These are phyloP conservation scores for Budorcas taxicolor DNA, from an alignment of 2,113 vertebrate species.

Conservation along the genomic window DNA sequence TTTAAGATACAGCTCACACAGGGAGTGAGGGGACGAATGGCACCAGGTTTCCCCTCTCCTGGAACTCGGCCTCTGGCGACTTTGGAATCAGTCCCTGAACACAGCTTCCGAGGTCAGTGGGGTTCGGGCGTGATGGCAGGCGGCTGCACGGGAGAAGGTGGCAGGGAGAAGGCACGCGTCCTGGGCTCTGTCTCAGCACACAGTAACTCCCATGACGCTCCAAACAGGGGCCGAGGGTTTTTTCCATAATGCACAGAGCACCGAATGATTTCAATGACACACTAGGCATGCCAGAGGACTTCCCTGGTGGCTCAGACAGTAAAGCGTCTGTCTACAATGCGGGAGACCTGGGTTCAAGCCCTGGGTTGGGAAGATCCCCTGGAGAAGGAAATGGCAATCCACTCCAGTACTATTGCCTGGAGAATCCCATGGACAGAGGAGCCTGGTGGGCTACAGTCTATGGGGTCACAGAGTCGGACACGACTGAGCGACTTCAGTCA, in stretches of 20 bases:
- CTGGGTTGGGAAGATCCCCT: too few relatives aligned
- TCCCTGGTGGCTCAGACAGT: too few relatives aligned
- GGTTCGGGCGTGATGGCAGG: not conserved
- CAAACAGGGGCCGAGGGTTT: not conserved
- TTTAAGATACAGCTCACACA: not conserved
- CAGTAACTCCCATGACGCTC: not conserved
- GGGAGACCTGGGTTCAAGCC: too few relatives aligned
- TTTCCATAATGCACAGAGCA: not conserved
- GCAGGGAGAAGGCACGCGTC: not conserved
- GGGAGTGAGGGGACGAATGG: too few relatives aligned
- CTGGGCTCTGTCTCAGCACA: not conserved
- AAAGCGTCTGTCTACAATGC: too few relatives aligned
- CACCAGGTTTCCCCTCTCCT: not conserved
- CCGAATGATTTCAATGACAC: not conserved
- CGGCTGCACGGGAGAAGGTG: rapidly evolving
- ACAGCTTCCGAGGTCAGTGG: not conserved
- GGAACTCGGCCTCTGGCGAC: not conserved
- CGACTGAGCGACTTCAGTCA: too few relatives aligned
- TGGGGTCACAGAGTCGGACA: too few relatives aligned
- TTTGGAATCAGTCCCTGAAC: not conserved
- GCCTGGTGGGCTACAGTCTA: too few relatives aligned
- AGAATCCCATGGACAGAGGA: too few relatives aligned
- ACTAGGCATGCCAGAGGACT: not conserved
- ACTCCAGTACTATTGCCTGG: too few relatives aligned
- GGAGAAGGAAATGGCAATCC: too few relatives aligned